Base-by-base conservation (phyloP, 2,113 vertebrate genomes). In the Hippocampus barbouri region DNA sequence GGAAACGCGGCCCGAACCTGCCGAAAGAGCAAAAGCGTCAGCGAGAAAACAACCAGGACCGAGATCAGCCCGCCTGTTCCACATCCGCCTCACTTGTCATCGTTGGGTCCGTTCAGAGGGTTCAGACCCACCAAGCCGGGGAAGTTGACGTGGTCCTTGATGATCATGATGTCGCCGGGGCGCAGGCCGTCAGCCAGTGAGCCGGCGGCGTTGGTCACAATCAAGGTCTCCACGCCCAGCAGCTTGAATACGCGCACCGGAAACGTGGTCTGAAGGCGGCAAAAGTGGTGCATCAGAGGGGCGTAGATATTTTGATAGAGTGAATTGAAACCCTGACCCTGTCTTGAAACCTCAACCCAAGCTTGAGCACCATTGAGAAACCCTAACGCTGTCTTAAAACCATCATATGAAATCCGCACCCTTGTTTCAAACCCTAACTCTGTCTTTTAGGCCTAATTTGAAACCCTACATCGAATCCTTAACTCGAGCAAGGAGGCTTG, bases 1-100 rank as follows among this genome's bases (percentile, higher is more conserved):
- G 93, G 66, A 94, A 94, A n/a, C 94, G 92, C 5, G 93, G 90
- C 2, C 94, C 94, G 49, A 94, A 94, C 75, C 93, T 94, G 74
- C 3, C 0, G 66, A 68, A 65, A 51, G 11, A 4, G 15, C 12
- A 18, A 61, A n/a, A 70, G 45, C 12, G 6, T 66, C 8, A 43
- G 40, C 18, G 40, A 14, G 1, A 38, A 3, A 49, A 10, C 21
- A 75, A 21, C 38, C 12, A 20, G 4, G 0, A 8, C 14, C 5
- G 41, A 45, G 6, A 47, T 18, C 3, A 2, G 21, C 34, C 10
- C 10, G 5, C 11, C 23, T 3, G 34, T 2, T 64, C 61, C 30
- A 3, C 45, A 5, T 69, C 16, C 3, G 6, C 34, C 64, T 86
- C 74, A 94, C 93, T 88, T 90, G 53, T 94, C 93, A 18, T 93